Evolutionary conservation across 2,797 vertebrate species (phyloP), one percentile per base, ranked within the genome.

Genomic region (Oryzias sinensis): DNA sequence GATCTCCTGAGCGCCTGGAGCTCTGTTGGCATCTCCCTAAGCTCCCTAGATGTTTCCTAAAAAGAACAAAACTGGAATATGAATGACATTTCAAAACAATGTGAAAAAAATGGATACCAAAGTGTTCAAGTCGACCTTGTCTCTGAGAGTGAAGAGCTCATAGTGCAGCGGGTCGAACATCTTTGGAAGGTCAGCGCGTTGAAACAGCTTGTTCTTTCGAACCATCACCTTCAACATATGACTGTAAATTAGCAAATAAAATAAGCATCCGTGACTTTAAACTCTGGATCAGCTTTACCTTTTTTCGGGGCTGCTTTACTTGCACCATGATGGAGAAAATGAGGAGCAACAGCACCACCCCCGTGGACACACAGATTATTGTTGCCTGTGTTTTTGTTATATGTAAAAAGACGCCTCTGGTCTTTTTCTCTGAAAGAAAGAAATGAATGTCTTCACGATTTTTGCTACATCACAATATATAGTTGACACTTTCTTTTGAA

Each of bases 231-330:
- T 59, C 1, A 59, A 68, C 71, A 64, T 14, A 67, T 43, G 14
- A 53, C 16, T 58, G 5, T 47, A 48, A 4, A 18, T 45, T 2
- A 53, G 53, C 56, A 2, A 42, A 0, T 2, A 0, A 46, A 5
- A 53, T 46, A 4, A 27, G 22, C 13, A 9, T 4, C 0, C 6
- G 47, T 41, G 20, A 55, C 43, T 11, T 16, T 42, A 47, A 16
- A 8, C 2, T n/a, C 25, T 27, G n/a, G 18, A 8, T 57, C 7
- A 33, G 33, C 25, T 41, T 56, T 60, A 98, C 94, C 88, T 98
- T 98, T 83, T 97, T 98, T 22, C 96, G 93, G 22, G 96, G 96
- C 74, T 98, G 96, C 68, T 97, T 97, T 68, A 97, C 89, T 82
- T 98, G 96, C 41, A 98, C 95, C 62, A 97, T 79, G 70, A 98